Evolutionary conservation across 2,113 vertebrate genomes (phyloP).

Genomic region (Columba livia): DNA sequence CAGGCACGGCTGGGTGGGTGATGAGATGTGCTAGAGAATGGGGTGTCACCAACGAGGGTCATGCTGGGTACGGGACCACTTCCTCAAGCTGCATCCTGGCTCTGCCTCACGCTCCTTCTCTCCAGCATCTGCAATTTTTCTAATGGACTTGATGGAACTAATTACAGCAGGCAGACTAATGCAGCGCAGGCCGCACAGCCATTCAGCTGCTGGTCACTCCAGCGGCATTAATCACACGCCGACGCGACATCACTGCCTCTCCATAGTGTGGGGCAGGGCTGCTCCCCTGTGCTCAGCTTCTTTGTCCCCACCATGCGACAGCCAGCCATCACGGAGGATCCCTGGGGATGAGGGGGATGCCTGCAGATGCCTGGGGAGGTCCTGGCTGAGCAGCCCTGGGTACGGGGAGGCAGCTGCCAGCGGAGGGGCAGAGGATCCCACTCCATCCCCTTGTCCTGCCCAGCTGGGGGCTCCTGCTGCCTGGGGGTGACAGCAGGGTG

Average conservation of each 20-base stretch:
- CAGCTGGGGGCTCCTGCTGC: neutral
- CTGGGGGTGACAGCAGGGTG: neutral
- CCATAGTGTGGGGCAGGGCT: neutral
- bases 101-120: slow-evolving; percentile 7
- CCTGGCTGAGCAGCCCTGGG: neutral
- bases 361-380: neutral
- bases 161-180: slow-evolving; percentile 34
- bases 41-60: neutral
- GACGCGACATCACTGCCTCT: neutral
- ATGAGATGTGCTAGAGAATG: neutral
- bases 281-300: neutral
- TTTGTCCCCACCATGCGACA: fast-evolving
- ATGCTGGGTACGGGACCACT: neutral
- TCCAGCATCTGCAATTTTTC: slow-evolving; percentile 50
- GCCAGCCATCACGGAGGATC: neutral
- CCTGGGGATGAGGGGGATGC: neutral
- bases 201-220: neutral
- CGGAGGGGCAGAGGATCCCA: neutral
- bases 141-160: slow-evolving; percentile 28
- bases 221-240: neutral
- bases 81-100: neutral
- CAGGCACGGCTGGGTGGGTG: neutral
- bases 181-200: neutral
- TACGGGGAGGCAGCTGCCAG: neutral
- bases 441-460: neutral